Evolutionary conservation across 2,888 invertebrate genomes (phyloP).

Genomic region (Drosophila anceps): DNA sequence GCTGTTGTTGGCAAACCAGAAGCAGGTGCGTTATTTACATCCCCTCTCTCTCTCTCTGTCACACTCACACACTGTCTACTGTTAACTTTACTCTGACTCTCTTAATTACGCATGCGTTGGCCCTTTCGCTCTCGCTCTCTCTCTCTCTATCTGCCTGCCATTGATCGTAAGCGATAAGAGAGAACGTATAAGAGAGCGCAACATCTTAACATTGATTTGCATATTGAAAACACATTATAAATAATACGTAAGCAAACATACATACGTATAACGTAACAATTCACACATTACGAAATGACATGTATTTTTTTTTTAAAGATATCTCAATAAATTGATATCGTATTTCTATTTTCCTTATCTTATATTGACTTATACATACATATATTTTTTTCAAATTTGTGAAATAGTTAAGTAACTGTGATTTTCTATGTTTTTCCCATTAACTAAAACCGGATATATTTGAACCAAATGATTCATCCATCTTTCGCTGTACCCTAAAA

Average conservation of each 20-base stretch:
- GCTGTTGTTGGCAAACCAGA: conserved; percentile 80
- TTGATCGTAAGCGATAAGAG: conserved; percentile 35
- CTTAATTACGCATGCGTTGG: conserved; percentile 20
- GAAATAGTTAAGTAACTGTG: background rate
- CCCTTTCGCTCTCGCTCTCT: no score
- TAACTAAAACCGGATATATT: conserved; percentile 1
- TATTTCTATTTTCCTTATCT: background rate
- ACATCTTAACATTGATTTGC: conserved; percentile 36
- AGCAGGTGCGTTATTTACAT: conserved; percentile 72
- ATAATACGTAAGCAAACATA: background rate
- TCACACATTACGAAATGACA: background rate
- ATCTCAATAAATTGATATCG: conserved; percentile 1
- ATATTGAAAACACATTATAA: conserved; percentile 8
- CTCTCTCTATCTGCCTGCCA: conserved; percentile 9
- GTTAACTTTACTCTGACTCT: conserved; percentile 5
- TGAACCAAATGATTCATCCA: background rate
- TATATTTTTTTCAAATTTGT: background rate
- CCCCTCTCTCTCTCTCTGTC: conserved; percentile 5
- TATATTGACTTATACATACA: background rate
- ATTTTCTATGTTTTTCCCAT: conserved; percentile 3
- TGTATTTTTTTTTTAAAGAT: no score
- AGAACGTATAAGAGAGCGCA: conserved; percentile 15
- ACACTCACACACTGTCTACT: background rate
- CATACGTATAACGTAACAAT: background rate
- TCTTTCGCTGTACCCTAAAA: background rate